A percentile compares a stretch with the other conserved stretches of the same genome.
These are phyloP conservation scores for Oplegnathus fasciatus DNA, from an alignment of 2,113 vertebrate genomes.

Conservation along the genomic window DNA sequence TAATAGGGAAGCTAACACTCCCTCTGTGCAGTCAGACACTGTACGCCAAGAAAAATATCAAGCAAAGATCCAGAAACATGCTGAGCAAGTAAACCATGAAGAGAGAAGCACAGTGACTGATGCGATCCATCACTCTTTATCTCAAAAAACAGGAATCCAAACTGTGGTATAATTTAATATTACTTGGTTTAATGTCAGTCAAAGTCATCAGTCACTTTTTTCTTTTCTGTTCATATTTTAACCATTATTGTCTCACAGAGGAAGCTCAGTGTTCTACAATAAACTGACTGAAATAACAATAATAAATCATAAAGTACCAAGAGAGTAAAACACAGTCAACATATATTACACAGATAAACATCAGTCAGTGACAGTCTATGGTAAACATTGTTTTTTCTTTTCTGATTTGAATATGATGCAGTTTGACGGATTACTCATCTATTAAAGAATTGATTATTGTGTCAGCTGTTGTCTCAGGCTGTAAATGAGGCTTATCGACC, in stretches of 20 bases:
- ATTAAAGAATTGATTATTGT: neutral
- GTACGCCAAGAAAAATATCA: conserved; percentile 5
- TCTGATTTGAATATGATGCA: neutral
- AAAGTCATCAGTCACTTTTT: conserved; percentile 12
- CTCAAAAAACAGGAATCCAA: neutral
- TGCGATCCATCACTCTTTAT: conserved; percentile 20
- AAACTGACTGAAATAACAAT: neutral
- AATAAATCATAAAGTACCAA: neutral
- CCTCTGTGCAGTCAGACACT: neutral
- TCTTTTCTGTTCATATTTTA: neutral
- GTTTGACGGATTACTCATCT: neutral
- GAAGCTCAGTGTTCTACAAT: neutral
- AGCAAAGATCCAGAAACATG: neutral
- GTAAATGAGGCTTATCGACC: neutral
- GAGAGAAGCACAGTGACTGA: neutral
- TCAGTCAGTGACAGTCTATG: neutral
- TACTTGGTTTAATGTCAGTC: neutral
- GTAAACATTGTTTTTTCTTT: neutral
- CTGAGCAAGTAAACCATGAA: neutral
- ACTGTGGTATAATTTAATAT: neutral
- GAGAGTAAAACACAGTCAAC: neutral
- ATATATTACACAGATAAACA: neutral
- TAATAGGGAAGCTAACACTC: neutral
- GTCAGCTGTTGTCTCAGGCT: no score
- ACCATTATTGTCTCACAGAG: neutral